Conservation (phyloP, 2,797 vertebrate species). For the Sebastes baramenuke region DNA sequence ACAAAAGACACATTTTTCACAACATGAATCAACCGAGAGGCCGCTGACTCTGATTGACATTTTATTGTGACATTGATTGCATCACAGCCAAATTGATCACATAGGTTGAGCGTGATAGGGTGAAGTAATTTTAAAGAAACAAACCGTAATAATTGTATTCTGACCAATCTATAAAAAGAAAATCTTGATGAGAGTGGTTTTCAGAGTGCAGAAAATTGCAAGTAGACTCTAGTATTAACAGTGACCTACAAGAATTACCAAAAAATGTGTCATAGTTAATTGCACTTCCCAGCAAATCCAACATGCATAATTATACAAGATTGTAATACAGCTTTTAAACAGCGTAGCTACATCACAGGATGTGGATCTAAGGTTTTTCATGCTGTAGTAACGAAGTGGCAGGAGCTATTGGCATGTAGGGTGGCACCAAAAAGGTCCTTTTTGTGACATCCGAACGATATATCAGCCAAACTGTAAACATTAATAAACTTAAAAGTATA, state of each 20-base stretch:
- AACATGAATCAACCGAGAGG: too few relatives aligned
- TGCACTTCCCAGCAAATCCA: too few relatives aligned
- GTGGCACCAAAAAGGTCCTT: neutral
- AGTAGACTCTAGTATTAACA: neutral
- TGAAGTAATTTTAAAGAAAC: neutral
- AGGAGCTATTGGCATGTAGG: too few relatives aligned
- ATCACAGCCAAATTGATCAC: neutral
- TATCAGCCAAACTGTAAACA: neutral
- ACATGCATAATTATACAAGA: neutral
- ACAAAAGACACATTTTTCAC: too few relatives aligned
- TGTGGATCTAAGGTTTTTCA: neutral
- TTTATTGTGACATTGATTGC: neutral
- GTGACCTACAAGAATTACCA: too few relatives aligned
- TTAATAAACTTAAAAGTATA: too few relatives aligned
- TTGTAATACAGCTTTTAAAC: neutral
- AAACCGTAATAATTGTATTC: neutral
- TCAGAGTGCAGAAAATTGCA: neutral
- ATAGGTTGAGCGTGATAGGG: neutral
- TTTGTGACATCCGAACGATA: neutral
- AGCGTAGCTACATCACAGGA: neutral
- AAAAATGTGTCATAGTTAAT: neutral
- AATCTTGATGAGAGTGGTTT: neutral
- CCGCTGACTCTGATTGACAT: neutral
- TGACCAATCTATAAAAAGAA: neutral
- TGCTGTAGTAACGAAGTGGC: too few relatives aligned